These are phyloP conservation scores for Galago senegalensis DNA, from an alignment of 2,797 vertebrate genomes.

Conservation along the genomic window DNA sequence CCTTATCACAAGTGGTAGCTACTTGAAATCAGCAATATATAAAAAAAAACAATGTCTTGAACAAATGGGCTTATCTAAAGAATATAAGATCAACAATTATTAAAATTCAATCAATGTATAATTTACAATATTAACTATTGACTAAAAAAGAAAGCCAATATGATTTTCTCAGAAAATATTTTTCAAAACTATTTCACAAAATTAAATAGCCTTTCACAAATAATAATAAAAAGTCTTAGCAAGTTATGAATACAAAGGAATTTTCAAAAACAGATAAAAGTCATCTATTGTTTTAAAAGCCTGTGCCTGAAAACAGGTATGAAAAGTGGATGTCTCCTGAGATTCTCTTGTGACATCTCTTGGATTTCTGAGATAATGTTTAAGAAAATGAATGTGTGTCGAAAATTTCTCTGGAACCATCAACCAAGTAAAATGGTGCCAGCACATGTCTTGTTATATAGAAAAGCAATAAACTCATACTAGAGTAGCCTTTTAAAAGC, in stretches of 20 bases:
- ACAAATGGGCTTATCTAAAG: background rate
- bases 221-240: background rate
- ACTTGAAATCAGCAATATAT: background rate
- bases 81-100: background rate
- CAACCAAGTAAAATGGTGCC: background rate
- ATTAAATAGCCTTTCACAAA: background rate
- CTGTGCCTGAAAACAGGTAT: background rate
- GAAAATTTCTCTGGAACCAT: background rate
- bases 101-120: background rate
- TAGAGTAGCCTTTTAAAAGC: background rate
- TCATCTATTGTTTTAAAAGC: background rate
- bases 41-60: background rate
- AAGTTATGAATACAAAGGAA: background rate
- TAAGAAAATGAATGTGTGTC: background rate
- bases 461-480: background rate
- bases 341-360: background rate
- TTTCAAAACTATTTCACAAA: slow-evolving; percentile 3
- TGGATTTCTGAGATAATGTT: background rate
- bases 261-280: background rate
- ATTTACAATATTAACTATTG: background rate
- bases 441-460: background rate
- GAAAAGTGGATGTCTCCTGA: background rate
- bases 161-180: background rate
- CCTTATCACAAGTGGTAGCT: background rate
- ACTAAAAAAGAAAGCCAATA: background rate